Percentiles rank a stretch among this genome's conserved stretches.
phyloP scores from a whole-genome alignment of 2,888 invertebrate species.

The Tigriopus californicus region DNA sequence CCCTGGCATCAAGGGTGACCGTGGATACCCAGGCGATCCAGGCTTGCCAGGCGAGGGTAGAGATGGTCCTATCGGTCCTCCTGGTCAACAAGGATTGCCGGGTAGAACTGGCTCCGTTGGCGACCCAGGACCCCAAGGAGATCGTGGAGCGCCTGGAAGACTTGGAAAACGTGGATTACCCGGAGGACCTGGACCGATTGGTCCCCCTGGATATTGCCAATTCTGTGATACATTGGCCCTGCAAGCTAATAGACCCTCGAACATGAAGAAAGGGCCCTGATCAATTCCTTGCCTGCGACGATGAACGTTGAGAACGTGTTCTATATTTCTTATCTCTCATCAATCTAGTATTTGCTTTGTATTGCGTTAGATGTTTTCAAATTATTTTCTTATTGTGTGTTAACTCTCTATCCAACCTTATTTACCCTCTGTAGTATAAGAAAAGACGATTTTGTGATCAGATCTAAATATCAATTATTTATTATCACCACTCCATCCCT shows the following conservation, averaged over 20 bases:
- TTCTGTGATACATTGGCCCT: slow-evolving; percentile 15
- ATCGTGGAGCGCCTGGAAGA: slow-evolving; percentile 50
- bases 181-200: slow-evolving; percentile 15
- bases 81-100: slow-evolving; percentile 41
- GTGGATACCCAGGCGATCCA: slow-evolving; percentile 29
- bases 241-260: slow-evolving; percentile 12
- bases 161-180: slow-evolving; percentile 24
- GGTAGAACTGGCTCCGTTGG: slow-evolving; percentile 24
- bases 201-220: slow-evolving; percentile 15
- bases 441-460: too few species aligned
- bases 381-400: too few species aligned
- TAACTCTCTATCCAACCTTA: too few species aligned
- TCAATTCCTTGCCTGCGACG: neutral
- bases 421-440: too few species aligned
- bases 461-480: too few species aligned
- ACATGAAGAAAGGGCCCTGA: slow-evolving; percentile 14
- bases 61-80: slow-evolving; percentile 43
- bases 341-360: too few species aligned
- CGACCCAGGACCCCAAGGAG: slow-evolving; percentile 48
- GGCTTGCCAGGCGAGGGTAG: slow-evolving; percentile 39
- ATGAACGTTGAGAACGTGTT: too few species aligned
- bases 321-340: too few species aligned
- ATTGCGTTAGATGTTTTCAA: too few species aligned
- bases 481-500: too few species aligned
- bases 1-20: slow-evolving; percentile 50